These are phyloP conservation scores for Ophonus ardosiacus DNA, from an alignment of 2,888 invertebrate species.

Conservation along the genomic window DNA sequence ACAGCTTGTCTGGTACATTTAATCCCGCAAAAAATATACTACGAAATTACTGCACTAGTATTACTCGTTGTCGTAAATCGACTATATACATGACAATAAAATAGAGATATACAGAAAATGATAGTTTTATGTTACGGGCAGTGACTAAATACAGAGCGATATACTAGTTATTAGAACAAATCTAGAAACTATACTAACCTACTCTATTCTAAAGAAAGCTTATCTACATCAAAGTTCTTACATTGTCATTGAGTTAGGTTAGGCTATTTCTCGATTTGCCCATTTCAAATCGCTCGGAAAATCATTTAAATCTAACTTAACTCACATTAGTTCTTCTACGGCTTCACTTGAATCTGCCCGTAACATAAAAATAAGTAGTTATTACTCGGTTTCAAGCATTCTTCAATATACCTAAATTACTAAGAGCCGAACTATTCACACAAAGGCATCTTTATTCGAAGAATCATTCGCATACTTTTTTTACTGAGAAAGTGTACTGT, in stretches of 20 bases:
- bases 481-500: conserved; percentile 23
- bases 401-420: conserved; percentile 47
- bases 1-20: background rate
- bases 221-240: conserved; percentile 15
- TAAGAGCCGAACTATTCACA: conserved; percentile 57
- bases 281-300: conserved; percentile 34
- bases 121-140: conserved; percentile 37
- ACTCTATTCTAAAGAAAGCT: conserved; percentile 23
- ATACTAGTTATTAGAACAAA: conserved; percentile 31
- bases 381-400: conserved; percentile 29
- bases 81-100: conserved; percentile 9
- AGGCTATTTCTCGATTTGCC: conserved; percentile 43
- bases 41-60: conserved; percentile 8
- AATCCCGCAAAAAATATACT: conserved; percentile 1
- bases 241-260: conserved; percentile 21
- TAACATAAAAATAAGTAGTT: conserved; percentile 16
- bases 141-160: conserved; percentile 39
- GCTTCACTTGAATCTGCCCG: conserved; percentile 11
- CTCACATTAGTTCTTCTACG: conserved; percentile 2
- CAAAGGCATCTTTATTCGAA: conserved; percentile 39
- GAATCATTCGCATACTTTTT: conserved; percentile 50
- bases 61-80: background rate
- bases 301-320: conserved; percentile 18
- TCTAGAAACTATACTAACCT: conserved; percentile 46
- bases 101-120: conserved; percentile 41